These are phyloP conservation scores for Nudaria mundana DNA, from an alignment of 2,888 invertebrate genomes.

Conservation along the genomic window DNA sequence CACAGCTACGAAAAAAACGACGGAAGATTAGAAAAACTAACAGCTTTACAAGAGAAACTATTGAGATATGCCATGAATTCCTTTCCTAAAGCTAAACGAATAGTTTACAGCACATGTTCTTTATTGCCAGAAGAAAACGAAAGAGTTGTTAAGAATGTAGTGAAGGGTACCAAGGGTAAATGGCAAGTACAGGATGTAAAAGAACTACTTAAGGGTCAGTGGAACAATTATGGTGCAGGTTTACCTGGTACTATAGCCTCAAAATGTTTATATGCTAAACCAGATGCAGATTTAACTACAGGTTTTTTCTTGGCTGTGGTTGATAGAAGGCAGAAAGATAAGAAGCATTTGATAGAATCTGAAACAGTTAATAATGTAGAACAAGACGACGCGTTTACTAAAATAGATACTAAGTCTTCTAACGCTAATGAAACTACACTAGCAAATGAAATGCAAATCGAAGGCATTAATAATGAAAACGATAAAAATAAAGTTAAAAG, in stretches of 20 bases:
- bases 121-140: conserved; percentile 95
- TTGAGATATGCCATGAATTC: conserved; percentile 91
- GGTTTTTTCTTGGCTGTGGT: conserved; percentile 98
- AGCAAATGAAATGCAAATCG: neutral
- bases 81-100: conserved; percentile 91
- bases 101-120: conserved; percentile 99
- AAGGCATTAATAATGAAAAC: conserved; percentile 3
- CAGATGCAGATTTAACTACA: conserved; percentile 90
- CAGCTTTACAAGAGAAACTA: conserved; percentile 91
- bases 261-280: conserved; percentile 89
- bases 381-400: neutral
- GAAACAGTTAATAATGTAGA: conserved; percentile 15
- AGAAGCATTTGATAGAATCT: too few relatives aligned
- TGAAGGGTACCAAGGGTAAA: conserved; percentile 75
- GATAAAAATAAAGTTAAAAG: neutral
- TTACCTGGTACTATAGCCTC: conserved; percentile 85
- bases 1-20: conserved; percentile 58
- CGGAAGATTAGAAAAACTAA: conserved; percentile 83
- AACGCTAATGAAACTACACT: neutral
- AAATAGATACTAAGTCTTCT: too few relatives aligned
- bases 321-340: conserved; percentile 81
- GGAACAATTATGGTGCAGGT: conserved; percentile 85
- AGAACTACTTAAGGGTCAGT: conserved; percentile 82
- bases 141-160: conserved; percentile 88
- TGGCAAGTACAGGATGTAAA: conserved; percentile 84